Conservation (phyloP, 2,113 vertebrate species). For the Oreocharis arfaki region DNA sequence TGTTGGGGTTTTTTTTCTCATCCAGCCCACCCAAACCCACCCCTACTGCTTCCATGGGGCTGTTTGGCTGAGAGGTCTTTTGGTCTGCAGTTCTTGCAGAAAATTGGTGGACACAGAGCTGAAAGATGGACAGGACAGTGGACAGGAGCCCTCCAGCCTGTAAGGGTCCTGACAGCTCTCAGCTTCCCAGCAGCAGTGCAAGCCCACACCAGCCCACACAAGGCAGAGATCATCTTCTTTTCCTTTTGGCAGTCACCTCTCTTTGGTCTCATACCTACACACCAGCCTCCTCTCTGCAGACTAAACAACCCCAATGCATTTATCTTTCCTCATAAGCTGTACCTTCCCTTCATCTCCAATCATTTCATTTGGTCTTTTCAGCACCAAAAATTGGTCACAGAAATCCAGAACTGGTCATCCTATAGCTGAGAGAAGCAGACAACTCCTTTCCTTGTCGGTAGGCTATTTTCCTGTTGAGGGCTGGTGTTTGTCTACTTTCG, state of each 20-base stretch:
- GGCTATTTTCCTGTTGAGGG: background rate
- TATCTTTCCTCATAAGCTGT: background rate
- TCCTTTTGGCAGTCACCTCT: background rate
- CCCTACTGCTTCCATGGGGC: background rate
- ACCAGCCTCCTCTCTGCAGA: background rate
- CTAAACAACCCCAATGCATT: background rate
- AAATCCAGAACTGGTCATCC: background rate
- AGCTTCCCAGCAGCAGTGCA: background rate
- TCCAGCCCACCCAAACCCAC: background rate
- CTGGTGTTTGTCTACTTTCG: background rate
- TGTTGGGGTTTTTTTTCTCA: accelerated
- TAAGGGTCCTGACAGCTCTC: background rate
- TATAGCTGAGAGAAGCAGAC: background rate
- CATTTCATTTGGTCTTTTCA: background rate
- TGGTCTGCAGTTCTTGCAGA: background rate
- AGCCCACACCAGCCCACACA: background rate
- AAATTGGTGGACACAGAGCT: background rate
- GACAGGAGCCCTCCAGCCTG: background rate
- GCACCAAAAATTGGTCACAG: background rate
- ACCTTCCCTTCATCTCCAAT: background rate
- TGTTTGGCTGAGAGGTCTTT: background rate
- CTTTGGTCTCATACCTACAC: background rate
- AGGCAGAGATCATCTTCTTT: background rate
- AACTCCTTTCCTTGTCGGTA: background rate
- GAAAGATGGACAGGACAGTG: background rate